A percentile compares a stretch with the other conserved stretches of the same genome.
phyloP scores from a whole-genome alignment of 2,113 vertebrate genomes.

The Martes martes region DNA sequence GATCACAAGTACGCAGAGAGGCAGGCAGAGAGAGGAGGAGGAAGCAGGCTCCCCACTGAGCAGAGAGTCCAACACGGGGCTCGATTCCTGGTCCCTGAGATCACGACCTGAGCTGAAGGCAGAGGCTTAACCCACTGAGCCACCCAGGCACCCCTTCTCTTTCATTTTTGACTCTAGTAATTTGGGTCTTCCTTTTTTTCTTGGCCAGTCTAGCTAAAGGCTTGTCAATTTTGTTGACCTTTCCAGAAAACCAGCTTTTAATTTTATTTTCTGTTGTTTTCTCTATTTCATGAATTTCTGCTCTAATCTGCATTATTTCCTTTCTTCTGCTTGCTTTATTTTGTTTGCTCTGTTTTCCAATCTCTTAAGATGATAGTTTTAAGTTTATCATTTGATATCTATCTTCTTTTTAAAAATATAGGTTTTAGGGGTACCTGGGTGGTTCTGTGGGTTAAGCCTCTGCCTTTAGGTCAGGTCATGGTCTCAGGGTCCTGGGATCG shows the following conservation, averaged over 20 bases:
- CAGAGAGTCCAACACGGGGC: too few species aligned
- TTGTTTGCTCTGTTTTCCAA: neutral
- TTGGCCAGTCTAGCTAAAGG: neutral
- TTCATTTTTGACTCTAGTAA: neutral
- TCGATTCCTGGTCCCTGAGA: too few species aligned
- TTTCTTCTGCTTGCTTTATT: neutral
- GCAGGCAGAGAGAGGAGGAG: too few species aligned
- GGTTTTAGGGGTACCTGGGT: too few species aligned
- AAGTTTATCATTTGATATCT: neutral
- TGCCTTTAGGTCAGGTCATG: too few species aligned
- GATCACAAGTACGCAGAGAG: too few species aligned
- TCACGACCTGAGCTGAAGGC: too few species aligned
- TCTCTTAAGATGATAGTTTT: neutral
- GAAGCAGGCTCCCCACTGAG: too few species aligned
- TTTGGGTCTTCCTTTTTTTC: neutral
- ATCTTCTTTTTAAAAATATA: neutral
- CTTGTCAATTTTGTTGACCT: slow-evolving; percentile 6
- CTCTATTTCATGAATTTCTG: neutral
- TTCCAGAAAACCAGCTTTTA: neutral
- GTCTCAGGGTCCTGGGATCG: too few species aligned
- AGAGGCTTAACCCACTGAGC: too few species aligned
- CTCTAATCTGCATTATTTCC: neutral
- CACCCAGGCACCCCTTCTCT: neutral
- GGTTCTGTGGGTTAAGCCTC: too few species aligned
- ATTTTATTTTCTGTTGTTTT: neutral